Conservation (phyloP, 2,888 invertebrate species). For the Tigriopus californicus region DNA sequence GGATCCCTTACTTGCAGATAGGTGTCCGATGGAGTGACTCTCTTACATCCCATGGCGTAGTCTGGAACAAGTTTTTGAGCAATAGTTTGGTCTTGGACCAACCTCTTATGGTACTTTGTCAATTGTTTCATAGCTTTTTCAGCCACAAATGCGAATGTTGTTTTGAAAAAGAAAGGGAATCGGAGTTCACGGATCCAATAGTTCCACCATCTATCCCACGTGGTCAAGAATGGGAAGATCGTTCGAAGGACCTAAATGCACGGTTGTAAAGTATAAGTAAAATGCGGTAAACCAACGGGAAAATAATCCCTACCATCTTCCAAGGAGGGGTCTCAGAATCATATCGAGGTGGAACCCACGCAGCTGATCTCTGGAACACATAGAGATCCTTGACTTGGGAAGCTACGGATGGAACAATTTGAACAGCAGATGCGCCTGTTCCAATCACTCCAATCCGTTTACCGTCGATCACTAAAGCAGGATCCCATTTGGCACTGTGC, state of each 20-base stretch:
- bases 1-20: background rate
- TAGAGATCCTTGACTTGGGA: background rate
- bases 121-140: background rate
- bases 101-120: background rate
- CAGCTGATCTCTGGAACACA: constrained; percentile 8
- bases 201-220: too few relatives aligned
- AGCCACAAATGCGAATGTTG: background rate
- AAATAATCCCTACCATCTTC: too few relatives aligned
- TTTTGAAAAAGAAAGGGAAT: background rate
- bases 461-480: background rate
- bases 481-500: background rate
- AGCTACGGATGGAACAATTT: background rate
- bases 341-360: background rate
- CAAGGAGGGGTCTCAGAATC: too few relatives aligned
- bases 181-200: background rate
- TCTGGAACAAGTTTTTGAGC: background rate
- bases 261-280: too few relatives aligned
- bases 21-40: constrained; percentile 8
- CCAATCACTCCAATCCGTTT: background rate
- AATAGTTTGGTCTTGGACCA: background rate
- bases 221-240: too few relatives aligned
- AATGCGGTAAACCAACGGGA: too few relatives aligned
- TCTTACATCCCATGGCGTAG: constrained; percentile 10
- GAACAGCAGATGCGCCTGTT: constrained; percentile 6
- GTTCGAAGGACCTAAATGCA: too few relatives aligned